Conservation (phyloP, 2,888 invertebrate species). For the Drosophila algonquin region DNA sequence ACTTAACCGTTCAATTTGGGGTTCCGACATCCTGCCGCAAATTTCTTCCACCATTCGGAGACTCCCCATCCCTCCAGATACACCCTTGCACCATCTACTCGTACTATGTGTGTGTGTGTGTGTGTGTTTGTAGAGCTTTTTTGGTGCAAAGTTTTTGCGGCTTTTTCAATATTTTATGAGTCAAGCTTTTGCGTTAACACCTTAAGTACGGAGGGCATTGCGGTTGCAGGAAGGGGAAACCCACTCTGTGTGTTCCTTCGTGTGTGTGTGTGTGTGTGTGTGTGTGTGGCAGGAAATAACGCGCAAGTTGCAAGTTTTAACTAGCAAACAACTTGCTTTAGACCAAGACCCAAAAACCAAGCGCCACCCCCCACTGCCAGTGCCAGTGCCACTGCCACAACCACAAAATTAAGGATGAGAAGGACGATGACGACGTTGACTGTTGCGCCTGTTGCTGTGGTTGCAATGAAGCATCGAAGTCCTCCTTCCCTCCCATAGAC, state of each 20-base stretch:
- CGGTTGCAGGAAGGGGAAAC: constrained; percentile 42
- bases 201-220: constrained; percentile 78
- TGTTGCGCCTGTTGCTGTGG: constrained; percentile 67
- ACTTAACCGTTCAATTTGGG: constrained; percentile 70
- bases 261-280: constrained; percentile 44
- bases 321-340: constrained; percentile 68
- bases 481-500: constrained; percentile 1
- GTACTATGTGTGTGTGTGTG: constrained; percentile 29
- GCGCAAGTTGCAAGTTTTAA: constrained; percentile 76
- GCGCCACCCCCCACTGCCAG: neutral
- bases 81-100: neutral
- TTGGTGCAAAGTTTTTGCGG: constrained; percentile 81
- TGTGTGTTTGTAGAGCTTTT: constrained; percentile 58
- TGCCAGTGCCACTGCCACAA: constrained; percentile 1
- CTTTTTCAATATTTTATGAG: constrained; percentile 83
- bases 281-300: constrained; percentile 73
- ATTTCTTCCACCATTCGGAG: constrained; percentile 16
- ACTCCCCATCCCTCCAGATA: neutral
- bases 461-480: constrained; percentile 77
- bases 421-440: constrained; percentile 24
- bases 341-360: constrained; percentile 22
- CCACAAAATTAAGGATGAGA: constrained; percentile 16
- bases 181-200: constrained; percentile 79
- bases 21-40: constrained; percentile 50
- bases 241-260: neutral